Evolutionary conservation across 1,140 invertebrate genomes (phyloP).

Genomic region (Caenorhabditis tropicalis): DNA sequence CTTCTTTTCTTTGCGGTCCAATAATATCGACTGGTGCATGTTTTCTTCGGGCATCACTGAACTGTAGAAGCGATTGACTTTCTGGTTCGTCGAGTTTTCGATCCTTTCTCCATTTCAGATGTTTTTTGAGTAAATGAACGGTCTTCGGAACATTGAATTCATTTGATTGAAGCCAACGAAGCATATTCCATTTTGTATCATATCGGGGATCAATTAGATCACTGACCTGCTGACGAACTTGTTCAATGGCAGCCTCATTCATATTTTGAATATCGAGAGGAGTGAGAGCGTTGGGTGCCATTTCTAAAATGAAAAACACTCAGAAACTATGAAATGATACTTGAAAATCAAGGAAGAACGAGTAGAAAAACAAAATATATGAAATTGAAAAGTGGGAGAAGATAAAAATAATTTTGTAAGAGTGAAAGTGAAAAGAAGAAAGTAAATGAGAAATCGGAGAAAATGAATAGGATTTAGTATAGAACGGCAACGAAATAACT

Average conservation of each 20-base stretch:
- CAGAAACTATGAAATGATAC: neutral
- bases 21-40: slow-evolving; percentile 49
- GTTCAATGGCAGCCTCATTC: slow-evolving; percentile 21
- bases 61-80: slow-evolving; percentile 27
- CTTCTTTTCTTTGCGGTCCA: slow-evolving; percentile 42
- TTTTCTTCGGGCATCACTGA: slow-evolving; percentile 40
- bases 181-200: slow-evolving; percentile 54
- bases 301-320: neutral
- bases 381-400: neutral
- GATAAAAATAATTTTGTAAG: neutral
- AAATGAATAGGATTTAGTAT: neutral
- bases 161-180: slow-evolving; percentile 52
- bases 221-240: slow-evolving; percentile 34
- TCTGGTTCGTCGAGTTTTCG: slow-evolving; percentile 46
- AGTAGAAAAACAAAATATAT: neutral
- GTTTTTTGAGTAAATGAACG: slow-evolving; percentile 48
- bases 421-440: neutral
- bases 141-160: slow-evolving; percentile 51
- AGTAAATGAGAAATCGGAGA: neutral
- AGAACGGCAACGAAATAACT: neutral
- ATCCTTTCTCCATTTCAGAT: slow-evolving; percentile 52
- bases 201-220: slow-evolving; percentile 45
- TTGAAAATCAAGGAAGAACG: neutral
- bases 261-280: neutral
- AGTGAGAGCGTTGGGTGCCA: slow-evolving; percentile 35